Evolutionary conservation across 2,797 vertebrate species (phyloP).

Genomic region (Mus spretus): DNA sequence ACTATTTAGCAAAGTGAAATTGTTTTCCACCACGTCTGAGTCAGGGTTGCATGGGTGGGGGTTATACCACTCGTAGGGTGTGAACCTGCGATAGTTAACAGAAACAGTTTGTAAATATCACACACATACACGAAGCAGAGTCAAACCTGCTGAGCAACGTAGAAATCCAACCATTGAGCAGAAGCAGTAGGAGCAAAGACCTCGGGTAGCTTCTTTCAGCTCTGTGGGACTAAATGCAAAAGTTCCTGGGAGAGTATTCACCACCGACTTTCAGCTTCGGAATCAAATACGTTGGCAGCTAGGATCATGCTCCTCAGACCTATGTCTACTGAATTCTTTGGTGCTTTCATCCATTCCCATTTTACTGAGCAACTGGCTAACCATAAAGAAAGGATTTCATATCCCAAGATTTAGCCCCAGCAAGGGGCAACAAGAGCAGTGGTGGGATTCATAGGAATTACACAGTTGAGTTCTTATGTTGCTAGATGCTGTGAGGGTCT

Average conservation of each 20-base stretch:
- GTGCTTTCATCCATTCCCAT: neutral
- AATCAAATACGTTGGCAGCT: neutral
- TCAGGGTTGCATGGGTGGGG: conserved; percentile 99
- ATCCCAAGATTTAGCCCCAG: neutral
- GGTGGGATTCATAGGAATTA: accelerated
- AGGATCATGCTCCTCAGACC: neutral
- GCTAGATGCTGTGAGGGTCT: neutral
- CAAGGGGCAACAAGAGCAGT: accelerated
- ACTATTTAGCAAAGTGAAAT: conserved; percentile 98
- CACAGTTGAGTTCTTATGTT: accelerated
- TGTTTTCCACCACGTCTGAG: conserved; percentile 99
- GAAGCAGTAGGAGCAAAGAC: conserved; percentile 31
- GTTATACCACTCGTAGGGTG: conserved; percentile 99
- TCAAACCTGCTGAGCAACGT: conserved; percentile 71
- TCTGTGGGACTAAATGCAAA: neutral
- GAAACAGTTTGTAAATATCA: conserved; percentile 88
- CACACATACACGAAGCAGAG: conserved; percentile 50
- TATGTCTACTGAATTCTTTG: neutral
- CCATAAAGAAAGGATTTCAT: conserved; percentile 8
- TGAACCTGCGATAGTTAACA: conserved; percentile 93
- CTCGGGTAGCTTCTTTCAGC: conserved; percentile 47
- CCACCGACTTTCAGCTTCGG: neutral
- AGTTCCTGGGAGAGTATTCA: neutral
- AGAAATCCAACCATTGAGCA: conserved; percentile 70
- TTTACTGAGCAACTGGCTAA: neutral